phyloP scores from a whole-genome alignment of 1,140 invertebrate species.

The Drosophila athabasca region DNA sequence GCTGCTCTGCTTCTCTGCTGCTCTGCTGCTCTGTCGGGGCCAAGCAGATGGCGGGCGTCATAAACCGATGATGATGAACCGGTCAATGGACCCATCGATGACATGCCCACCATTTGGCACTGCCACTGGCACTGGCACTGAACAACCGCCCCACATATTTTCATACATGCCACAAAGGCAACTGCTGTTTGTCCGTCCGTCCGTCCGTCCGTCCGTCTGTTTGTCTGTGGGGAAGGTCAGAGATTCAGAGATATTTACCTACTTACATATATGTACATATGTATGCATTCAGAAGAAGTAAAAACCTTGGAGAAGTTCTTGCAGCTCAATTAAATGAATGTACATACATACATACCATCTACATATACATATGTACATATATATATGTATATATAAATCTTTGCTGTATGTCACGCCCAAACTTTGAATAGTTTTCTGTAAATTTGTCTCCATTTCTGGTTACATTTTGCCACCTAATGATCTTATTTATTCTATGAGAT shows the following conservation, averaged over 20 bases:
- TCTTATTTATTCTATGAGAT: too few relatives aligned
- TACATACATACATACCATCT: too few relatives aligned
- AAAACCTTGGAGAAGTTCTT: conserved; percentile 10
- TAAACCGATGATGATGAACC: neutral
- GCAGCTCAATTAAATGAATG: too few relatives aligned
- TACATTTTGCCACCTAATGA: too few relatives aligned
- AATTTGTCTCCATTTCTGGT: too few relatives aligned
- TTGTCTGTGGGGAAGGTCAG: conserved; percentile 23
- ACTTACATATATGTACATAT: too few relatives aligned
- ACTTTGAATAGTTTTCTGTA: too few relatives aligned
- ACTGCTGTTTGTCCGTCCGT: too few relatives aligned
- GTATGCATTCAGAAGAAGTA: neutral
- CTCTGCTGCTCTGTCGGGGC: conserved; percentile 10
- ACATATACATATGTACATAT: too few relatives aligned
- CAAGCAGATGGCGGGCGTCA: conserved; percentile 40
- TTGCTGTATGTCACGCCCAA: too few relatives aligned
- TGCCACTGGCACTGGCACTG: conserved; percentile 12
- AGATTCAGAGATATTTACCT: neutral
- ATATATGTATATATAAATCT: too few relatives aligned
- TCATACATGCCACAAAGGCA: conserved; percentile 1
- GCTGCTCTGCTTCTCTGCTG: conserved; percentile 5
- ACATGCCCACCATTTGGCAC: conserved; percentile 25
- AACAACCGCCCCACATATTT: neutral
- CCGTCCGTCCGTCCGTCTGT: neutral
- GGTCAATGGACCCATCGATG: neutral